Conservation (phyloP, 1,140 invertebrate species). For the Euwallacea similis region DNA sequence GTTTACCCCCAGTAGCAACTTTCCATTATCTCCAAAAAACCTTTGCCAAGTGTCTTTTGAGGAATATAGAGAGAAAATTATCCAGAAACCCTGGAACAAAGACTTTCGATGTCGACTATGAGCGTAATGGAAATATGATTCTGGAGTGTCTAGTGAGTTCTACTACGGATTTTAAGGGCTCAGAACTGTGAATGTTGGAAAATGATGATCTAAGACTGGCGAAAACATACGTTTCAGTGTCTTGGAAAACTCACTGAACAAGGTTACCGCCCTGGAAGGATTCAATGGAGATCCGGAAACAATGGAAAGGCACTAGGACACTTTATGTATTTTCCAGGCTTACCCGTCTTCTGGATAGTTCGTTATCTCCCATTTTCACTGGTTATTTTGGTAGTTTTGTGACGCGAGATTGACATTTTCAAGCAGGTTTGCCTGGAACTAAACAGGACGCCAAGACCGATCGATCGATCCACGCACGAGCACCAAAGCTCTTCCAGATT, state of each 20-base stretch:
- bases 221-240: too few species aligned
- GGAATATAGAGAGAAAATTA: too few species aligned
- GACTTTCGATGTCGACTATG: too few species aligned
- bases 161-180: too few species aligned
- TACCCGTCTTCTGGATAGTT: constrained; percentile 39
- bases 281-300: not conserved
- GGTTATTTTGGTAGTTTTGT: constrained; percentile 43
- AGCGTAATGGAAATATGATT: too few species aligned
- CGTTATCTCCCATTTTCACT: constrained; percentile 50
- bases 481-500: not conserved
- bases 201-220: too few species aligned
- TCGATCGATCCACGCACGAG: constrained; percentile 24
- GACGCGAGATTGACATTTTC: constrained; percentile 51
- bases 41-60: too few species aligned
- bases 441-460: constrained; percentile 22
- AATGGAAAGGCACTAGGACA: not conserved
- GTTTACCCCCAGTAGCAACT: too few species aligned
- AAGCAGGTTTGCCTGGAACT: constrained; percentile 40
- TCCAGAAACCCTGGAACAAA: too few species aligned
- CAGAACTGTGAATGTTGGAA: too few species aligned
- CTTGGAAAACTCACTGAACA: not conserved
- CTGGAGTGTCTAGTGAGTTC: too few species aligned
- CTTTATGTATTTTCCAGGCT: constrained; percentile 26
- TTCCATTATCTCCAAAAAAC: too few species aligned
- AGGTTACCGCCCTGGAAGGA: constrained; percentile 20